Evolutionary conservation across 2,113 vertebrate genomes (phyloP).

Genomic region (Ictalurus furcatus): DNA sequence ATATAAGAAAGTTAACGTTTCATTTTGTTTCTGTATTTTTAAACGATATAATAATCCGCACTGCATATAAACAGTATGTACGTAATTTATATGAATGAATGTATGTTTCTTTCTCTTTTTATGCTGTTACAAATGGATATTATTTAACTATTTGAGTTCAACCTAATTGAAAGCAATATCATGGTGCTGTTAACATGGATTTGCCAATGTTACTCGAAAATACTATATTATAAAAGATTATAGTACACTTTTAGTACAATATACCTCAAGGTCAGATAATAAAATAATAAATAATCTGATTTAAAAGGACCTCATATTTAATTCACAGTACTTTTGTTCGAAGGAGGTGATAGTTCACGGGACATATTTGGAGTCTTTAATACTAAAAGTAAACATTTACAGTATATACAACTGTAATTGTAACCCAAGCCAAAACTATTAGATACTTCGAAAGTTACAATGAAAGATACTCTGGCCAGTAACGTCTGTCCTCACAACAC

Average conservation of each 20-base stretch:
- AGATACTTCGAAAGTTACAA: background rate
- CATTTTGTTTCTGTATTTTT: constrained; percentile 62
- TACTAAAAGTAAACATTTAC: background rate
- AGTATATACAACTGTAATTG: background rate
- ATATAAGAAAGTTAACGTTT: constrained; percentile 65
- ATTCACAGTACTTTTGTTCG: background rate
- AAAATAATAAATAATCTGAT: constrained; percentile 3
- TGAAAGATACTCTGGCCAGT: background rate
- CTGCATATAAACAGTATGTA: constrained; percentile 60
- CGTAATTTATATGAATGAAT: constrained; percentile 75
- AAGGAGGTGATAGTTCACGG: background rate
- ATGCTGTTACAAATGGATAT: background rate
- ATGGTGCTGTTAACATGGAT: constrained; percentile 30
- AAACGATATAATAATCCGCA: constrained; percentile 63
- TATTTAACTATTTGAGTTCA: constrained; percentile 31
- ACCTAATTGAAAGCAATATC: constrained; percentile 30
- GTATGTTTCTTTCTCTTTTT: constrained; percentile 40
- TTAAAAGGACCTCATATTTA: constrained; percentile 2
- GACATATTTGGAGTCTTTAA: background rate
- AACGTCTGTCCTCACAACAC: background rate
- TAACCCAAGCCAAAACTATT: background rate
- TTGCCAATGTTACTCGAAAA: background rate
- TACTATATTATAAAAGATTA: background rate
- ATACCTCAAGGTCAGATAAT: constrained; percentile 11
- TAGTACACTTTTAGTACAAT: background rate